A percentile compares a stretch with the other conserved stretches of the same genome.
Conservation (phyloP, 1,140 invertebrate genomes). For the Heliconius himera region DNA sequence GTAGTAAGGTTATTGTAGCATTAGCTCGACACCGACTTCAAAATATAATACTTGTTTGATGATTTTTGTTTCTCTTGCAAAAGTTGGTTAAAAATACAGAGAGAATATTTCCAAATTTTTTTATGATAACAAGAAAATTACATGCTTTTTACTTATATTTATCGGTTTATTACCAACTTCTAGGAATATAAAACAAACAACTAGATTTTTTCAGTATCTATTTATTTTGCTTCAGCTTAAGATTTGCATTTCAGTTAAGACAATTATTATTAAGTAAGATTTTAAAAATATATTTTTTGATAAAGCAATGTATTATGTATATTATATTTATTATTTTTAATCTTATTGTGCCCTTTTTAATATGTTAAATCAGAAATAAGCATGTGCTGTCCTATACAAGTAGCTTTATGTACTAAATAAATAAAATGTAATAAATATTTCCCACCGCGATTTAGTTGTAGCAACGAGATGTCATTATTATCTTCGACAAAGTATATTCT, state of each 20-base stretch:
- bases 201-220: not conserved
- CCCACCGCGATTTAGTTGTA: slow-evolving; percentile 37
- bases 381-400: not conserved
- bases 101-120: no score
- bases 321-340: not conserved
- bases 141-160: no score
- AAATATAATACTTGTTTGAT: no score
- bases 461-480: slow-evolving; percentile 49
- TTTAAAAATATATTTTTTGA: not conserved
- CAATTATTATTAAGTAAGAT: not conserved
- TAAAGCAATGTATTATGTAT: not conserved
- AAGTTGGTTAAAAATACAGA: no score
- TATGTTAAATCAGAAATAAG: not conserved
- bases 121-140: no score
- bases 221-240: not conserved
- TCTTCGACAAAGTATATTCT: not conserved
- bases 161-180: no score
- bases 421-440: slow-evolving; percentile 34
- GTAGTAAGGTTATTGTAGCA: no score
- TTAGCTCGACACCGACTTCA: no score
- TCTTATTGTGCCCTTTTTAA: not conserved
- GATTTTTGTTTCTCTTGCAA: no score
- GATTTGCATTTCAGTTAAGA: slow-evolving; percentile 1
- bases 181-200: not conserved
- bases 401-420: slow-evolving; percentile 17